phyloP scores from a whole-genome alignment of 1,140 invertebrate species.

The Bactericera cockerelli region DNA sequence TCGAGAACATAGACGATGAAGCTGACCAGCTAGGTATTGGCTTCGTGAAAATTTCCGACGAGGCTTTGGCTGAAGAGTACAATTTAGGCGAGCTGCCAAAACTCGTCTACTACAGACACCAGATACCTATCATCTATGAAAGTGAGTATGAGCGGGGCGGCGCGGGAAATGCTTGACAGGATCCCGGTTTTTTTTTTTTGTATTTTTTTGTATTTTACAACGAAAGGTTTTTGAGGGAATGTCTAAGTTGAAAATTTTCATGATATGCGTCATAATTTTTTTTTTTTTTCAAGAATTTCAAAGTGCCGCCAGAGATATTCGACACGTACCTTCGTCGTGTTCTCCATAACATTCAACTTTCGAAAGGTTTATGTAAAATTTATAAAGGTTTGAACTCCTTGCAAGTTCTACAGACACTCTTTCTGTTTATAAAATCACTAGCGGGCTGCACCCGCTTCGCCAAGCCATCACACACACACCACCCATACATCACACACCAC shows the following conservation, averaged over 20 bases:
- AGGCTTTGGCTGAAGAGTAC: conserved; percentile 80
- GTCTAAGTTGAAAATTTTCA: not conserved
- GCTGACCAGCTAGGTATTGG: conserved; percentile 88
- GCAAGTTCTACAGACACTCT: no score
- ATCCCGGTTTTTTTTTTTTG: not conserved
- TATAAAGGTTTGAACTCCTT: no score
- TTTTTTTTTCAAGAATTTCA: no score
- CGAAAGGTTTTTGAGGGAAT: not conserved
- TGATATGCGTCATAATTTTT: no score
- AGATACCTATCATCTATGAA: conserved; percentile 89
- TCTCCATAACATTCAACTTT: no score
- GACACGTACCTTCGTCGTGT: no score
- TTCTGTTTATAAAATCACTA: no score
- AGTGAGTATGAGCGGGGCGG: conserved; percentile 38
- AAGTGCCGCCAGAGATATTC: no score
- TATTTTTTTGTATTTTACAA: conserved; percentile 1
- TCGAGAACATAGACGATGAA: conserved; percentile 91
- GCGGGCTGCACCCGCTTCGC: no score
- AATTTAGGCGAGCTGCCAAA: conserved; percentile 73
- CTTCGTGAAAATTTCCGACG: conserved; percentile 88
- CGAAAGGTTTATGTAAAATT: no score
- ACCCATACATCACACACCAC: no score
- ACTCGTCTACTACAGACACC: conserved; percentile 83
- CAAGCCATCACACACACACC: no score
- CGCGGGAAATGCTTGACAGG: not conserved